Conservation (phyloP, 2,888 invertebrate genomes). For the Apodemia mormo region DNA sequence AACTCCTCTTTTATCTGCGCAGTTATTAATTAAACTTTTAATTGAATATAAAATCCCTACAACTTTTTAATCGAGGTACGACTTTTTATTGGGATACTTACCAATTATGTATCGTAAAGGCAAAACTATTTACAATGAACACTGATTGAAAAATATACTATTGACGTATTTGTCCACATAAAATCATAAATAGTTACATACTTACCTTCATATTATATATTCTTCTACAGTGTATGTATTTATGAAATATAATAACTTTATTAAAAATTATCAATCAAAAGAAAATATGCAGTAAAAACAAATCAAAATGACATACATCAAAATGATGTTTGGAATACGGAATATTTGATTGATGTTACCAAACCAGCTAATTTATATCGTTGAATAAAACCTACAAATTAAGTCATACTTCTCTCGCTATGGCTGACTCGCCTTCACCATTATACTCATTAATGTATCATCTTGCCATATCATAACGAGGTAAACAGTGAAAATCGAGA, state of each 20-base stretch:
- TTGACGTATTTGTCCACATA: no score
- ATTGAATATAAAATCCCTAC: no score
- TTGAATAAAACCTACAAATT: constrained; percentile 2
- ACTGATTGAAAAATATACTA: no score
- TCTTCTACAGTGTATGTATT: not conserved
- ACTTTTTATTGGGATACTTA: no score
- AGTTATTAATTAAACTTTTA: no score
- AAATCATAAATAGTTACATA: not conserved
- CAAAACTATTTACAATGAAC: no score
- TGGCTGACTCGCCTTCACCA: not conserved
- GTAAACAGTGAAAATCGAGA: no score
- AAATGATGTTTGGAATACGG: constrained; percentile 5
- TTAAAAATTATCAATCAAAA: constrained; percentile 2
- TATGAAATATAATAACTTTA: not conserved
- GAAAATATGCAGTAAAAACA: constrained; percentile 2
- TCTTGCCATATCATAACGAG: no score
- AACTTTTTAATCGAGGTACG: no score
- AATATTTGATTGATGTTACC: constrained; percentile 1
- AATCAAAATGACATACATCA: constrained; percentile 4
- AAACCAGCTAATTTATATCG: constrained; percentile 11
- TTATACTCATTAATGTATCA: no score
- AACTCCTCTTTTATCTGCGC: no score
- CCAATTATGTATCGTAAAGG: no score
- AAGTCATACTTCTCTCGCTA: not conserved
- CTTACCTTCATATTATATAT: constrained; percentile 12